Conservation (phyloP, 2,888 invertebrate genomes). For the Oligia latruncula region DNA sequence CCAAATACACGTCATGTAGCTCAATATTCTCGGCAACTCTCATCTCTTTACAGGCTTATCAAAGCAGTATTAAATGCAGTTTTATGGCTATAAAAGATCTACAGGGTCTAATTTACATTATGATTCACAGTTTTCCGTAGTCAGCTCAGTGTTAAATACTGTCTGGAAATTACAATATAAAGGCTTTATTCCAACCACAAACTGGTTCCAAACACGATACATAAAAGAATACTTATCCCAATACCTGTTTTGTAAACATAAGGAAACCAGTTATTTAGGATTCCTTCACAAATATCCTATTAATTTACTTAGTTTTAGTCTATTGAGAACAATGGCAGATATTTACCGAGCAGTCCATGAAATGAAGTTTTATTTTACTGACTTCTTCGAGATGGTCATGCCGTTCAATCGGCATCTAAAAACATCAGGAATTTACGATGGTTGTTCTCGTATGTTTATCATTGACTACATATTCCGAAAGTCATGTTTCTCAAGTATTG, state of each 20-base stretch:
- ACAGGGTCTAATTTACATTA: not conserved
- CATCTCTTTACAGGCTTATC: not conserved
- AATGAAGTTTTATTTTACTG: not conserved
- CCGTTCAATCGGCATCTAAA: not conserved
- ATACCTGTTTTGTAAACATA: constrained; percentile 35
- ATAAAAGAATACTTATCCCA: constrained; percentile 39
- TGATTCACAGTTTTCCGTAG: constrained; percentile 29
- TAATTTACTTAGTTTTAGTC: constrained; percentile 44
- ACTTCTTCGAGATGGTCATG: not conserved
- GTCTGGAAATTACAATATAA: constrained; percentile 32
- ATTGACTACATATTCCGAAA: constrained; percentile 22
- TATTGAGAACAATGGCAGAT: constrained; percentile 44
- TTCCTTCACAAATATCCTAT: constrained; percentile 30
- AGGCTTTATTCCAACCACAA: constrained; percentile 29
- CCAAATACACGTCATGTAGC: not conserved
- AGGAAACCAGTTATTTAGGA: constrained; percentile 56
- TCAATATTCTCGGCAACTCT: not conserved
- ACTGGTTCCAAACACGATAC: constrained; percentile 41
- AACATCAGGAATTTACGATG: not conserved
- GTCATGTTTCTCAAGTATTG: constrained; percentile 11
- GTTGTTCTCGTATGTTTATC: not conserved
- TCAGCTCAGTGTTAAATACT: not conserved
- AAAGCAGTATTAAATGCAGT: not conserved
- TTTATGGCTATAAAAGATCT: not conserved
- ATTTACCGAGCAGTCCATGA: not conserved